Base-by-base conservation (phyloP, 2,113 vertebrate genomes). In the Neogobius melanostomus region DNA sequence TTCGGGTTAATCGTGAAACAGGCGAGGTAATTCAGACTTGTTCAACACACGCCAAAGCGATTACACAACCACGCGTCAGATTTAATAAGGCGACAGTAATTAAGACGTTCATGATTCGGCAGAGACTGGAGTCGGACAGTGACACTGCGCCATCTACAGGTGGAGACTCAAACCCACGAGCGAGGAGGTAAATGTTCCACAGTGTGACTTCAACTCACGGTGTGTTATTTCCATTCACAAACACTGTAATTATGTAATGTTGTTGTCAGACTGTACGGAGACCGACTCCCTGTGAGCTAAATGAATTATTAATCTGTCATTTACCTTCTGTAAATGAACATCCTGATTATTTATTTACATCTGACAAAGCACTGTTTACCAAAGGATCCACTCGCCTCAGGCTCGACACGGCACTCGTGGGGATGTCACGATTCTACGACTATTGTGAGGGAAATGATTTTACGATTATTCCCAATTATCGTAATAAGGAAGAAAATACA, bases 1-100 rank as follows among this genome's bases (percentile, higher is more conserved):
- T 42, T 67, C 15, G 68, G 71, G 74, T 72, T 75, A 68, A 71
- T 83, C 70, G 71, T 47, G 68, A 72, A 84, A 72, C 67, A 73
- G 28, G 72, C 74, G 46, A 11, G 66, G 44, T 9, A 82, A 69
- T 64, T 72, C 12, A 66, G 56, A 65, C 21, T 81, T 68, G 64
- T 62, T 80, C 64, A 66, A 74, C 69, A 90, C 80, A 71, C 66
- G 86, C 90, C 76, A 74, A 60, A 70, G 66, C 77, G 83, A 80
- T 80, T 70, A 87, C 75, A 71, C 82, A 66, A 66, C 11, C 70
- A 53, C 53, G 51, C 59, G 74, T 84, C 67, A 77, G 77, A 80
- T 66, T 75, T 66, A 77, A 87, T 88, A 66, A 72, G 62, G 62
- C 54, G 83, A 21, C 21, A 21, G 21, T 21, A 85, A 89, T 89